Conservation (phyloP, 2,113 vertebrate genomes). For the Pan troglodytes region DNA sequence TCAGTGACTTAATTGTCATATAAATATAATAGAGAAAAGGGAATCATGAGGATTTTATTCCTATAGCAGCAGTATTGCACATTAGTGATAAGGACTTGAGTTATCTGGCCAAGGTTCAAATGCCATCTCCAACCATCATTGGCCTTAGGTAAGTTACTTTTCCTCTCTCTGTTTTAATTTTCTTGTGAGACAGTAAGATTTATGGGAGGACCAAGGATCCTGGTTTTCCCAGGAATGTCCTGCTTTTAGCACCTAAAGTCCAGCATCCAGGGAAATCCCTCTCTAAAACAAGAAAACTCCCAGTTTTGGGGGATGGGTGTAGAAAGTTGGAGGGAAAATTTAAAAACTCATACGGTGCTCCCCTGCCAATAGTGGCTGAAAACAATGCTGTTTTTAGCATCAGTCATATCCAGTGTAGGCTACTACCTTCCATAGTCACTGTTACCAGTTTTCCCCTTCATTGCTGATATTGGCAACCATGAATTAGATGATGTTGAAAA, state of each 20-base stretch:
- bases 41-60: background rate
- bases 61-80: background rate
- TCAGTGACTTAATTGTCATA: background rate
- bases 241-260: background rate
- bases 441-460: background rate
- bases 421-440: background rate
- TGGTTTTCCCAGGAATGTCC: background rate
- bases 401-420: background rate
- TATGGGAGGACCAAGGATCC: background rate
- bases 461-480: background rate
- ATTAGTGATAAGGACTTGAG: background rate
- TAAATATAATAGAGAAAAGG: background rate
- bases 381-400: background rate
- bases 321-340: background rate
- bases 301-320: background rate
- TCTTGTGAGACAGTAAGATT: background rate
- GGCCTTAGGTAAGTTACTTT: background rate
- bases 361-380: background rate
- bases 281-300: background rate
- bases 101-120: background rate
- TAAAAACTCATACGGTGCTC: background rate
- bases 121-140: background rate
- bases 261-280: background rate
- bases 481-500: background rate
- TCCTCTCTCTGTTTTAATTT: background rate